Conservation (phyloP, 2,113 vertebrate species). For the Myodes glareolus region DNA sequence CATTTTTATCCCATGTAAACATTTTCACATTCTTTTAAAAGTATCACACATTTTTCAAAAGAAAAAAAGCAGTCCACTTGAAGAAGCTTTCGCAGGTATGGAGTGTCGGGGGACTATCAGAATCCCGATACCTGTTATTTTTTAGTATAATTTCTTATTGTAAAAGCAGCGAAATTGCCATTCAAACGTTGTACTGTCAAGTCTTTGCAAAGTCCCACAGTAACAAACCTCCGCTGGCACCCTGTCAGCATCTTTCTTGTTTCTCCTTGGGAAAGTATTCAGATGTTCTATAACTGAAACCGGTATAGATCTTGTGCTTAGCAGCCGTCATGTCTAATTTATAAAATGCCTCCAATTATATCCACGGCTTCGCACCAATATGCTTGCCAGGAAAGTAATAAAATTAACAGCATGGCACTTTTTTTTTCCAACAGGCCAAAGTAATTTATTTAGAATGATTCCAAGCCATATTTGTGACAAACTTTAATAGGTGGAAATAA, state of each 20-base stretch:
- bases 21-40: slow-evolving; percentile 3
- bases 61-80: neutral
- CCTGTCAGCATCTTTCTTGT: neutral
- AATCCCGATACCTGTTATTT: neutral
- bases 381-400: slow-evolving; percentile 68
- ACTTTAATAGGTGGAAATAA: slow-evolving; percentile 46
- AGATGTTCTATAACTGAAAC: neutral
- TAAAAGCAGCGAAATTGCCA: neutral
- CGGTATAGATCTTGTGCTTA: neutral
- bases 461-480: slow-evolving; percentile 26
- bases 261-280: slow-evolving; percentile 43
- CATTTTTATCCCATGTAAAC: neutral
- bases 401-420: slow-evolving; percentile 64
- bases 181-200: neutral
- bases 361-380: slow-evolving; percentile 44
- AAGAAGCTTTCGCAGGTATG: neutral
- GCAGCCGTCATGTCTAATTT: slow-evolving; percentile 52
- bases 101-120: neutral
- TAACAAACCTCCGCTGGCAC: neutral
- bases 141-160: slow-evolving; percentile 3
- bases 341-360: slow-evolving; percentile 52
- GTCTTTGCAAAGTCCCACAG: neutral
- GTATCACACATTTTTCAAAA: neutral
- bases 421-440: slow-evolving; percentile 51
- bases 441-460: slow-evolving; percentile 29